Base-by-base conservation (phyloP, 2,888 invertebrate genomes). In the Plagodis dolabraria region DNA sequence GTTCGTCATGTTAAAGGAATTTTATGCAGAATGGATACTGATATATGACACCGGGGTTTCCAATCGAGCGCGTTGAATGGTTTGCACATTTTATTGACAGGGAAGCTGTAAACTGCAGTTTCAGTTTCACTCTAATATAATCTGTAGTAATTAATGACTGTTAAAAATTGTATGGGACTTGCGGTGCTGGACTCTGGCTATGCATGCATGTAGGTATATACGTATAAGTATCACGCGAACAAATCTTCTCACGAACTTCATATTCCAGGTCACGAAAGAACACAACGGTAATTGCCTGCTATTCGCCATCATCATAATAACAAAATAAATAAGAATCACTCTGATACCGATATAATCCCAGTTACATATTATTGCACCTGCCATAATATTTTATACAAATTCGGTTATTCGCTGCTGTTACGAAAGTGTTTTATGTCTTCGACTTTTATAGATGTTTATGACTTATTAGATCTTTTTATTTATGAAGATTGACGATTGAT, bases 201-300 rank as follows among this genome's bases (percentile, higher is more conserved):
- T 44, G 7, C 7, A 43, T 40, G 40, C 40, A 54, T 58, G 60
- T 54, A 47, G 47, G 48, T 47, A 47, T 48, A 52, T 51, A 51
- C 0, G 47, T 8, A 43, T 12, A 56, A 22, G 57, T 67, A 80
- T 81, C 78, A 70, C 72, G 72, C 75, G 75, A 76, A 77, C 76
- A 75, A 75, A 82, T 82, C 78, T 81, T 77, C 77, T 81, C 81
- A 81, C 79, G 77, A 77, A 74, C 73, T 62, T 54, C 71, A 71
- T 77, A 78, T 82, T 83, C 79, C 82, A 72, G 82, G 80, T 83
- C 82, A 82, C 82, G 71, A 83, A 82, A 84, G 82, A 72, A 76
- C 64, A 70, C 83, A 87, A 87, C 85, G 85, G 86, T 86, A 79
- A 76, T 78, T 79, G 76, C 77, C 70, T 69, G 80, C 76, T 77